Evolutionary conservation across 2,888 invertebrate species (phyloP), one percentile per base, ranked within the genome.

Genomic region (Spatulosminthurus flaviceps): DNA sequence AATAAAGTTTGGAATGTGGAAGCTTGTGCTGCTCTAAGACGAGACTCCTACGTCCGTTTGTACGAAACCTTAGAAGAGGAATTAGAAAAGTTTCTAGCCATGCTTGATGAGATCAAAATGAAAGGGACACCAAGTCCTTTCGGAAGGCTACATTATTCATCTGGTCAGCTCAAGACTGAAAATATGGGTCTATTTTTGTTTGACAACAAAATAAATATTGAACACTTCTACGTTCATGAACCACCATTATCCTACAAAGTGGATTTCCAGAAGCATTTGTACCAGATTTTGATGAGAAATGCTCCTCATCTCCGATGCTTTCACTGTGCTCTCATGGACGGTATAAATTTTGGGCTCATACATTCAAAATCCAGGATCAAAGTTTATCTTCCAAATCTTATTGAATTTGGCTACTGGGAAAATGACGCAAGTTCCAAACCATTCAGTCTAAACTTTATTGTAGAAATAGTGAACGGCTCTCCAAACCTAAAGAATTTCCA

Each of bases 361-460:
- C 4, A 69, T n/a, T 22, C 28, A 29, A 26, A 69, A 26, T 1
- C 28, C 13, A 2, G 69, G 21, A 7, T 9, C 7, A 69, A 69
- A 29, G n/a, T 76, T 9, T 22, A 42, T 21, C 42, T 76, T 1
- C 76, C 76, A 9, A 64, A 26, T 29, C 42, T 76, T 1, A 34
- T 19, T 5, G 76, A 76, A 34, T 76, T 76, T 28, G 76, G 76
- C 29, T 76, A 76, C 42, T 76, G 76, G 76, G 76, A 76, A 66
- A 34, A 11, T n/a, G 76, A 29, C 22, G 13, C 11, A 5, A 41
- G 64, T 4, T n/a, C 61, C 22, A 76, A 76, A 24, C 29, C 76
- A 5, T 21, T 19, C 11, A 34, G 66, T 34, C 11, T 76, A 4
- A 34, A 34, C 22, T 76, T 76, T 24, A 22, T 76, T 22, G n/a